Conservation (phyloP, 2,888 invertebrate genomes). For the Heliconius sara region DNA sequence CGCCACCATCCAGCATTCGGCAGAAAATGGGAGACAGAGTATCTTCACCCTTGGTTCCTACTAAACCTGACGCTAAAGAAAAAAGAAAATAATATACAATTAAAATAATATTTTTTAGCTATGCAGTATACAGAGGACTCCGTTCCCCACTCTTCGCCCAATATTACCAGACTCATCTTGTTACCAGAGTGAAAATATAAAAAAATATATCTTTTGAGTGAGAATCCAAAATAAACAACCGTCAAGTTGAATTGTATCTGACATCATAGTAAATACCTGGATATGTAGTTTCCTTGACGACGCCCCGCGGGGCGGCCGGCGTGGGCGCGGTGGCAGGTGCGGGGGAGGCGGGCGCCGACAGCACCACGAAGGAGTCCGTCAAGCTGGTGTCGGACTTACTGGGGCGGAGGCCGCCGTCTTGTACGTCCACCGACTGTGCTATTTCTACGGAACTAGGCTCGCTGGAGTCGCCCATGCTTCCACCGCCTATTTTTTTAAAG, state of each 20-base stretch:
- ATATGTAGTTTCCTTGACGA: conserved; percentile 39
- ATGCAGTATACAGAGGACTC: no score
- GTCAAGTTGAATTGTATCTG: background rate
- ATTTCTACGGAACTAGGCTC: conserved; percentile 70
- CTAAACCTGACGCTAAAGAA: no score
- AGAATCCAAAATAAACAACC: no score
- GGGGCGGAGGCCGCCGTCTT: conserved; percentile 86
- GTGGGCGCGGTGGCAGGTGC: conserved; percentile 49
- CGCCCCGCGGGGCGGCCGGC: conserved; percentile 46
- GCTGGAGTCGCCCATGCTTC: conserved; percentile 80
- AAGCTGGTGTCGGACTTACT: conserved; percentile 96
- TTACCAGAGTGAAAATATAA: no score
- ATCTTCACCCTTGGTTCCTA: no score
- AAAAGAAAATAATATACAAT: no score
- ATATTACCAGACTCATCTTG: no score
- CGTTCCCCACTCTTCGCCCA: no score
- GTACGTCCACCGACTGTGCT: conserved; percentile 47
- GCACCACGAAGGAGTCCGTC: conserved; percentile 94
- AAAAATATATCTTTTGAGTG: no score
- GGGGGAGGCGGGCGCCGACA: conserved; percentile 82
- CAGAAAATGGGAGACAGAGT: no score
- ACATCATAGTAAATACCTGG: conserved; percentile 32
- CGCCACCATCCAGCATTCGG: no score
- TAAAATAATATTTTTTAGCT: no score
- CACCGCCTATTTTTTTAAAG: conserved; percentile 73